Evolutionary conservation across 2,888 invertebrate genomes (phyloP).

Genomic region (Drosophila niveifrons): DNA sequence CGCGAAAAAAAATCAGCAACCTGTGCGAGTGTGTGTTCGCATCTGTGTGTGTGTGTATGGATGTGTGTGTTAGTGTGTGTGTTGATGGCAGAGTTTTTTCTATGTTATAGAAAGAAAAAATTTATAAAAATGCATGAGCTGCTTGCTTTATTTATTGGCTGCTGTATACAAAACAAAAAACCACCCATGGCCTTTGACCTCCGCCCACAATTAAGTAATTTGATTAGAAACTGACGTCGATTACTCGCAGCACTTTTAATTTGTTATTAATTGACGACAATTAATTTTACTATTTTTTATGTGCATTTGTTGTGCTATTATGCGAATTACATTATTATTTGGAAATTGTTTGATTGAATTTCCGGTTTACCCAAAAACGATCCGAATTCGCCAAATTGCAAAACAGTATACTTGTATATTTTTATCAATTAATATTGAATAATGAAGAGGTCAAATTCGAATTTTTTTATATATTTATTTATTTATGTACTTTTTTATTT

Average conservation of each 20-base stretch:
- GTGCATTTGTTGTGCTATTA: background rate
- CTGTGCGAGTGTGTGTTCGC: constrained; percentile 35
- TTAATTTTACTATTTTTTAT: constrained; percentile 5
- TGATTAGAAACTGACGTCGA: constrained; percentile 61
- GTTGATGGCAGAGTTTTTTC: constrained; percentile 43
- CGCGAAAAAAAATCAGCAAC: constrained; percentile 70
- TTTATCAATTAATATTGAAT: background rate
- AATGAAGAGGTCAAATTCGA: background rate
- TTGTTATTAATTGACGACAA: constrained; percentile 48
- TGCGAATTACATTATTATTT: background rate
- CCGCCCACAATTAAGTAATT: constrained; percentile 31
- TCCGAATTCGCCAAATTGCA: background rate
- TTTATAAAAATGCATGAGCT: constrained; percentile 66
- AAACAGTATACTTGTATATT: background rate
- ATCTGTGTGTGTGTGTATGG: constrained; percentile 14
- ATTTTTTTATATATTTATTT: background rate
- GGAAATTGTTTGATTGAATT: constrained; percentile 14
- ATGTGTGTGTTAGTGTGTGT: constrained; percentile 32
- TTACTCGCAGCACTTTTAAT: constrained; percentile 43
- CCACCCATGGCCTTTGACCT: constrained; percentile 50
- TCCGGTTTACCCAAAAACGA: background rate
- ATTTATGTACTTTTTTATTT: background rate
- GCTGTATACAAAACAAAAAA: constrained; percentile 11
- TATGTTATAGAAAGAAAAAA: constrained; percentile 60
- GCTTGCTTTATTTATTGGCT: constrained; percentile 49